A percentile compares a stretch with the other conserved stretches of the same genome.
Evolutionary conservation across 2,797 vertebrate genomes (phyloP).

Genomic region (Cirrhinus mrigala): DNA sequence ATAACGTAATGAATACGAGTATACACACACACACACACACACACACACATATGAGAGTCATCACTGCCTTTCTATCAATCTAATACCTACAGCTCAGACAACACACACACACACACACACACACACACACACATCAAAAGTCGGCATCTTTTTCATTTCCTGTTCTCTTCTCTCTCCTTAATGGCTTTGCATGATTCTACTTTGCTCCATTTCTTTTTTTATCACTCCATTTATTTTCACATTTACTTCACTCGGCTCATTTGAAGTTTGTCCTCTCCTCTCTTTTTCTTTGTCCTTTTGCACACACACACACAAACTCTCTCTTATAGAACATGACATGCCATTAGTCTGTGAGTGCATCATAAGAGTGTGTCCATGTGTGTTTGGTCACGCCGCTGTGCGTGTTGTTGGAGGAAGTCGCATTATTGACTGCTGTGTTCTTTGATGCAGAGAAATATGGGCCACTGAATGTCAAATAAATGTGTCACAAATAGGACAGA

Average conservation of each 20-base stretch:
- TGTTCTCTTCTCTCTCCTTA: constrained; percentile 27
- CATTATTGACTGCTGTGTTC: background rate
- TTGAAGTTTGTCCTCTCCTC: constrained; percentile 27
- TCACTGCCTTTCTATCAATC: background rate
- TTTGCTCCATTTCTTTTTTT: constrained; percentile 19
- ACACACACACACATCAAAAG: constrained; percentile 24
- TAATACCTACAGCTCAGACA: background rate
- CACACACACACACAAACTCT: background rate
- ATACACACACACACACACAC: background rate
- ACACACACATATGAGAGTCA: background rate
- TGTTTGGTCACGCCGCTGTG: background rate
- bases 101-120: constrained; percentile 16
- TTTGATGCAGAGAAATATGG: background rate
- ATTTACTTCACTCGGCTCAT: constrained; percentile 32
- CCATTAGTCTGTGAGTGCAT: constrained; percentile 21
- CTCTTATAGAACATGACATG: constrained; percentile 9
- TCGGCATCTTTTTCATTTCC: constrained; percentile 18
- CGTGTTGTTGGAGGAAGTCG: background rate
- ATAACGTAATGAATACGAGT: no score
- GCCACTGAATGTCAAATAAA: background rate
- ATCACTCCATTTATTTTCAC: constrained; percentile 40
- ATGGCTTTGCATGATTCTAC: constrained; percentile 32
- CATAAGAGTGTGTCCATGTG: background rate
- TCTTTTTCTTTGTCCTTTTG: constrained; percentile 1
- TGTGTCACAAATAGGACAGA: background rate